Conservation (phyloP, 2,797 vertebrate species). For the Onychomys arenicola region DNA sequence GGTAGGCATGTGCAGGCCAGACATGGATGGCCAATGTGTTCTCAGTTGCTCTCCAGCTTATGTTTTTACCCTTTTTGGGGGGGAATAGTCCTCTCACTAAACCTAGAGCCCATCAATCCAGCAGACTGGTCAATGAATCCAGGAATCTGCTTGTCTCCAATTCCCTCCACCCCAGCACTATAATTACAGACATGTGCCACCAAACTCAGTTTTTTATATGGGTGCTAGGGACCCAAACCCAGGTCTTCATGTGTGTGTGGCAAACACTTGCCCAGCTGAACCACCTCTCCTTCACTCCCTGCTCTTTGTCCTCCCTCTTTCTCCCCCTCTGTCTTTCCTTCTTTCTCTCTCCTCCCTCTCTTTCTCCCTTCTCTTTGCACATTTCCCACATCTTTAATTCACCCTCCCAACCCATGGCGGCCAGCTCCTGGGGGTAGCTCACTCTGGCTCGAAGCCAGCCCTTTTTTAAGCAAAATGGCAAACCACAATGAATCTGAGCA, state of each 20-base stretch:
- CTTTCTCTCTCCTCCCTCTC: not conserved
- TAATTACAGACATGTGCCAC: not conserved
- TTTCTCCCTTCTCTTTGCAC: not conserved
- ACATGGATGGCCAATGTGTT: not conserved
- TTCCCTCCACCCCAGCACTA: not conserved
- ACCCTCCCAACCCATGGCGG: not conserved
- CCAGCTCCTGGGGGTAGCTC: not conserved
- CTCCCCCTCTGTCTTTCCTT: too few species aligned
- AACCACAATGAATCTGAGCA: not conserved
- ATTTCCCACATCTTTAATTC: not conserved
- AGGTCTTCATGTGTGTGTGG: not conserved
- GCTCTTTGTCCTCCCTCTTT: too few species aligned
- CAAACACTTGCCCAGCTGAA: not conserved
- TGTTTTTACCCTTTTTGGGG: not conserved
- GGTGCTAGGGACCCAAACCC: not conserved
- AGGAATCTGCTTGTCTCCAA: not conserved
- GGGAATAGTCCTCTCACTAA: not conserved
- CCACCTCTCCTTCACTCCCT: not conserved
- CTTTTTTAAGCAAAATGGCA: not conserved
- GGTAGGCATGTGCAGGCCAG: not conserved
- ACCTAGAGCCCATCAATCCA: not conserved
- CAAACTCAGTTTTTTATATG: not conserved
- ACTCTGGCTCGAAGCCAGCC: not conserved
- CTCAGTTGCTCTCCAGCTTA: not conserved
- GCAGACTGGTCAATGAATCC: not conserved